Evolutionary conservation across 2,797 vertebrate species (phyloP).

Genomic region (Chelidonichthys spinosus): DNA sequence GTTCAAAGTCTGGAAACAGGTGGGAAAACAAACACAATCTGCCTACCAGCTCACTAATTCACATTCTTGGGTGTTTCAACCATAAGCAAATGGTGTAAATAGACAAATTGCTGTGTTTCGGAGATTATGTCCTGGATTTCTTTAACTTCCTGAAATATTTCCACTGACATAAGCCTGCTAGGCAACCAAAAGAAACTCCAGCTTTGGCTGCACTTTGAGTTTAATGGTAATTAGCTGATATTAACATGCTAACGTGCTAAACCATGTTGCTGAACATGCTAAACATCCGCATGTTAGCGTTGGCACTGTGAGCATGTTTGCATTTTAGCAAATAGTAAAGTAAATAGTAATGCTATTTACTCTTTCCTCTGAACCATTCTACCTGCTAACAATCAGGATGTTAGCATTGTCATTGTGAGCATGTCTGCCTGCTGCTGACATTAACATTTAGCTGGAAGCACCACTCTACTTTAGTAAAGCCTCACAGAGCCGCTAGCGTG

Average conservation of each 20-base stretch:
- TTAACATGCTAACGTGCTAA: not conserved
- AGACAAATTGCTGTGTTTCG: not conserved
- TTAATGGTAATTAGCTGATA: slow-evolving; percentile 4
- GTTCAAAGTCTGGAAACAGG: not conserved
- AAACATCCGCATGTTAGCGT: not conserved
- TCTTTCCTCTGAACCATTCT: not conserved
- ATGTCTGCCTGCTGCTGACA: not conserved
- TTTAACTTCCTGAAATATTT: not conserved
- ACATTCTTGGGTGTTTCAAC: too few relatives aligned
- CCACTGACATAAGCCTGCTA: not conserved
- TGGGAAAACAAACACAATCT: too few relatives aligned
- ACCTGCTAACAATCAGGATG: not conserved
- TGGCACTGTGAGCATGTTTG: too few relatives aligned
- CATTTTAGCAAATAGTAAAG: not conserved
- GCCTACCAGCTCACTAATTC: too few relatives aligned
- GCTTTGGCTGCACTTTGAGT: not conserved
- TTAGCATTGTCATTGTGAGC: slow-evolving; percentile 3
- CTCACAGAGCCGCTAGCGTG: not conserved
- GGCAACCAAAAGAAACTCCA: not conserved
- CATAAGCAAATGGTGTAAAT: too few relatives aligned
- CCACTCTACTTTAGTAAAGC: not conserved
- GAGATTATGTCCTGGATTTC: not conserved
- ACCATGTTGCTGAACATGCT: slow-evolving; percentile 12
- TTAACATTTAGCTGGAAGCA: slow-evolving; percentile 8
- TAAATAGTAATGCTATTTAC: not conserved